Percentiles rank a stretch among this genome's conserved stretches.
Evolutionary conservation across 1,140 invertebrate species (phyloP).

Genomic region (Drosophila quadrilineata): DNA sequence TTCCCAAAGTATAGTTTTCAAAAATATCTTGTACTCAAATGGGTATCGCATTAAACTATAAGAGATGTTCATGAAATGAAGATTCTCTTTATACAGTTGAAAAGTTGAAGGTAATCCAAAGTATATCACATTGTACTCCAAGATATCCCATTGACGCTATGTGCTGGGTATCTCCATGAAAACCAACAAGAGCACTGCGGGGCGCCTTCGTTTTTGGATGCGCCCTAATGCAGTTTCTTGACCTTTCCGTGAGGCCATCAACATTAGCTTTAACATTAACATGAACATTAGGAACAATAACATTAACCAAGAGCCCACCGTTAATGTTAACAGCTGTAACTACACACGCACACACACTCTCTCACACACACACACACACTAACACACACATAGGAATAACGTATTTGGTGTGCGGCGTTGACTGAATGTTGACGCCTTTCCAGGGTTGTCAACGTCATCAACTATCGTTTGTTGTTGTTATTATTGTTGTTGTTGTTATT

Average conservation of each 20-base stretch:
- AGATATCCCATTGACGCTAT: too few relatives aligned
- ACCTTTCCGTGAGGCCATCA: constrained; percentile 29
- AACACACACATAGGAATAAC: too few relatives aligned
- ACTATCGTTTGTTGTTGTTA: constrained; percentile 14
- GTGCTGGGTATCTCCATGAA: too few relatives aligned
- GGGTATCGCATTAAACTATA: too few relatives aligned
- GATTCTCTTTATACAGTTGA: too few relatives aligned
- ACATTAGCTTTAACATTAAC: neutral
- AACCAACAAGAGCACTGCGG: constrained; percentile 5
- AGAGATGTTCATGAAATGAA: too few relatives aligned
- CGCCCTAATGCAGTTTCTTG: constrained; percentile 49
- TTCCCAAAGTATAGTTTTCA: too few relatives aligned
- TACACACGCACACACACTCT: too few relatives aligned
- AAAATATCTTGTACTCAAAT: too few relatives aligned
- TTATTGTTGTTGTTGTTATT: constrained; percentile 2
- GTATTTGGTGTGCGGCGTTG: constrained; percentile 17
- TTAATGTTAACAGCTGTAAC: constrained; percentile 34
- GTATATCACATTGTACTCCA: too few relatives aligned
- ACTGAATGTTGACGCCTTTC: constrained; percentile 46
- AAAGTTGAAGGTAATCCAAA: too few relatives aligned
- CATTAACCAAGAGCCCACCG: constrained; percentile 53
- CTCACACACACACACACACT: too few relatives aligned
- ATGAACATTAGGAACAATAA: constrained; percentile 1
- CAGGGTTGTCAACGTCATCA: constrained; percentile 63
- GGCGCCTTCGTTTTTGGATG: neutral